Evolutionary conservation across 1,140 invertebrate species (phyloP), one percentile per base, ranked within the genome.

Genomic region (Hypothenemus hampei): DNA sequence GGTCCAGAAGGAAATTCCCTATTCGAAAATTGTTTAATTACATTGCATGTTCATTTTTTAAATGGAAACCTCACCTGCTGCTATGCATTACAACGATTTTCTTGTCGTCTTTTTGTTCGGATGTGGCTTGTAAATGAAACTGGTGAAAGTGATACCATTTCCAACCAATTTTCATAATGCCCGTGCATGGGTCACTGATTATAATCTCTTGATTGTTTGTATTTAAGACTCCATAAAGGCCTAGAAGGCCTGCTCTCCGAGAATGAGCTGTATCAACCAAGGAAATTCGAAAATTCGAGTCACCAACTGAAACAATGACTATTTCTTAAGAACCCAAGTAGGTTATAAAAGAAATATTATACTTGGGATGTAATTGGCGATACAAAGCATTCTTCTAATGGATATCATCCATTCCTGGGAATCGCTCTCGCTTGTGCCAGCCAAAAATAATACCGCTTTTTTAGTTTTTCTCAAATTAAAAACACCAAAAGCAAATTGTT

Each of bases 231-330:
- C 78, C 78, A 45, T 78, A 72, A 3, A 79, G 52, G 11, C 78
- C 78, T 69, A 63, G 72, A 22, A 80, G 57, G 18, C 76, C 76
- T 36, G 76, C 73, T 4, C 67, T 58, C 58, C 75, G 71, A 0
- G 78, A 79, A 65, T 78, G 77, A 0, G 63, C 55, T 35, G 78
- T 80, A 56, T 80, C 78, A 8, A 80, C 67, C 11, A 80, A 68
- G 1, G 78, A 80, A 3, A 80, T 66, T 13, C 67, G 66, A 53
- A 75, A 77, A 29, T 71, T 71, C 47, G 69, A 71, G 21, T 71
- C 66, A 8, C 59, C 58, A 24, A 66, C 72, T 73, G 61, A 39
- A 68, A 51, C 37, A 55, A 13, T 16, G 16, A n/a, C 8, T 33
- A 43, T 15, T 39, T n/a, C n/a, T 53, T 43, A 53, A 13, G 15